A percentile compares a stretch with the other conserved stretches of the same genome.
Conservation (phyloP, 2,797 vertebrate species). For the Amniataba percoides region DNA sequence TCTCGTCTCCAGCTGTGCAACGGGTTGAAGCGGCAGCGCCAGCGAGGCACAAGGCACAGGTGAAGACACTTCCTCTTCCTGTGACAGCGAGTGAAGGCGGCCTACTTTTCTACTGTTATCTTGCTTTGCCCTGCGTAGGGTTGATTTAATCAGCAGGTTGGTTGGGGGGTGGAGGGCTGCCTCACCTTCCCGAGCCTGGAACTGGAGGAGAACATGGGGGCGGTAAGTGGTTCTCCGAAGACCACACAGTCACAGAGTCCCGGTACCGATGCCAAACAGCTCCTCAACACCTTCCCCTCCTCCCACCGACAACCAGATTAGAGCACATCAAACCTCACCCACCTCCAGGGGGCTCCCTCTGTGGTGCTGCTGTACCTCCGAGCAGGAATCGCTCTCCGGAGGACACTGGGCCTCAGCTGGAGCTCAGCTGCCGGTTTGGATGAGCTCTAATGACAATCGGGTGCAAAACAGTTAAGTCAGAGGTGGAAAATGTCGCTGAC, state of each 20-base stretch:
- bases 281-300: slow-evolving; percentile 48
- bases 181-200: slow-evolving; percentile 65
- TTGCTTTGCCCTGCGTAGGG: slow-evolving; percentile 57
- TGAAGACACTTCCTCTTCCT: slow-evolving; percentile 83
- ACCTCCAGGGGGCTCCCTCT: slow-evolving; percentile 60
- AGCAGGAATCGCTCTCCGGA: background rate
- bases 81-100: slow-evolving; percentile 78
- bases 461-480: slow-evolving; percentile 64
- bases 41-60: slow-evolving; percentile 65
- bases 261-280: slow-evolving; percentile 57
- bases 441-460: slow-evolving; percentile 65
- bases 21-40: slow-evolving; percentile 52
- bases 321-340: slow-evolving; percentile 47
- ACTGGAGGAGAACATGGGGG: slow-evolving; percentile 59
- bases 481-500: slow-evolving; percentile 72
- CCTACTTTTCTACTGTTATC: slow-evolving; percentile 81
- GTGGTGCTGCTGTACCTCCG: background rate
- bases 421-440: slow-evolving; percentile 29
- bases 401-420: slow-evolving; percentile 14
- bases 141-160: slow-evolving; percentile 81
- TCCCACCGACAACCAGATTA: slow-evolving; percentile 55
- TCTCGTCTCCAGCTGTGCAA: slow-evolving; percentile 73
- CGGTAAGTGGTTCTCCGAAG: slow-evolving; percentile 62
- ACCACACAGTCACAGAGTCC: slow-evolving; percentile 67
- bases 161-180: slow-evolving; percentile 6